phyloP scores from a whole-genome alignment of 2,797 vertebrate genomes.

The Lepus oiostolus region DNA sequence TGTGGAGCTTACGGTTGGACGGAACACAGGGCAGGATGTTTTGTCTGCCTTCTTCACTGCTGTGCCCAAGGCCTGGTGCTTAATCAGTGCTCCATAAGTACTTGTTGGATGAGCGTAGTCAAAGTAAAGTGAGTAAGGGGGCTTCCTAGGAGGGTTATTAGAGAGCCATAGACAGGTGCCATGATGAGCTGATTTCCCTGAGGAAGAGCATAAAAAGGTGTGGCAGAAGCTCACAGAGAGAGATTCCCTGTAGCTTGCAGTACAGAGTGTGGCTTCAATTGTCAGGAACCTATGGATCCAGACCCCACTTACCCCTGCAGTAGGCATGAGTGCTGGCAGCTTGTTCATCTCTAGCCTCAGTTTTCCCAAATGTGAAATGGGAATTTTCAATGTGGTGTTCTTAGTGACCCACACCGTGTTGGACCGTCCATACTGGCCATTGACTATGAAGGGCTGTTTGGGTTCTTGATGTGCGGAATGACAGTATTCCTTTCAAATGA shows the following conservation, averaged over 20 bases:
- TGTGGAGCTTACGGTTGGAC: neutral
- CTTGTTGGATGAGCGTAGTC: neutral
- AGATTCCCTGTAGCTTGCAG: neutral
- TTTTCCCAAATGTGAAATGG: neutral
- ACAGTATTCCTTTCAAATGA: neutral
- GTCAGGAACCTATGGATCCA: neutral
- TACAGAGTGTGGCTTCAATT: neutral
- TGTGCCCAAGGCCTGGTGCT: neutral
- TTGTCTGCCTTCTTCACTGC: neutral
- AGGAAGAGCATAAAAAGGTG: neutral
- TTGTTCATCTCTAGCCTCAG: neutral
- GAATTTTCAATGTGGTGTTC: neutral
- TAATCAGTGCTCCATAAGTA: neutral
- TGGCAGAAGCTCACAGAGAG: neutral
- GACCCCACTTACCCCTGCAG: neutral
- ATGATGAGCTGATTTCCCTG: neutral
- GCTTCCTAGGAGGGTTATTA: neutral
- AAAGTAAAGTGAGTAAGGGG: neutral
- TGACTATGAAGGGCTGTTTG: neutral
- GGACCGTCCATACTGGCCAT: neutral
- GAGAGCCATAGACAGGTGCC: neutral
- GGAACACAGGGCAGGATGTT: neutral
- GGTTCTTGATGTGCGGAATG: neutral
- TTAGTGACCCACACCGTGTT: neutral
- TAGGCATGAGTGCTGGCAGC: rapidly evolving